A percentile compares a stretch with the other conserved stretches of the same genome.
Evolutionary conservation across 2,797 vertebrate species (phyloP).

Genomic region (Naso thynnoides): DNA sequence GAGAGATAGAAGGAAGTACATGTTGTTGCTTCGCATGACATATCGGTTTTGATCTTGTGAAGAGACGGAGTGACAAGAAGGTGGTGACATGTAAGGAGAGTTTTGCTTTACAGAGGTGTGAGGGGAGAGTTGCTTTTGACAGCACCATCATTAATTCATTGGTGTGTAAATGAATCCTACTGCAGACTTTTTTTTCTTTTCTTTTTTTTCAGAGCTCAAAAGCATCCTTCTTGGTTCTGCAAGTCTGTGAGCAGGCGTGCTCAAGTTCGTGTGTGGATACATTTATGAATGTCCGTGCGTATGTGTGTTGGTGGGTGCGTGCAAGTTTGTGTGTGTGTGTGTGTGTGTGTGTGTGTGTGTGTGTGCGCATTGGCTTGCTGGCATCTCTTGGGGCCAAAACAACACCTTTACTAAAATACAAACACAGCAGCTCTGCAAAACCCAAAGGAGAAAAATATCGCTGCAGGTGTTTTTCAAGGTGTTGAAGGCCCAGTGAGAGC

Average conservation of each 20-base stretch:
- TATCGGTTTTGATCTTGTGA: conserved; percentile 16
- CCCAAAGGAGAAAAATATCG: conserved; percentile 42
- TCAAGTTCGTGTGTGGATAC: neutral
- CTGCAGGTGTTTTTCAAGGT: conserved; percentile 63
- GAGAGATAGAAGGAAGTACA: conserved; percentile 20
- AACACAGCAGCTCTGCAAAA: conserved; percentile 60
- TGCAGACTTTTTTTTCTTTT: conserved; percentile 23
- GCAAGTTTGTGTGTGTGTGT: conserved; percentile 11
- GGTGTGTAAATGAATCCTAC: conserved; percentile 63
- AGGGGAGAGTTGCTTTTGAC: conserved; percentile 49
- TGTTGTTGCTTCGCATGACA: conserved; percentile 10
- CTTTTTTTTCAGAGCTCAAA: conserved; percentile 28
- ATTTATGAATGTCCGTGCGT: conserved; percentile 13
- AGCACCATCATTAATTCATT: conserved; percentile 73
- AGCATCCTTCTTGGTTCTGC: conserved; percentile 24
- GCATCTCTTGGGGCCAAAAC: conserved; percentile 63
- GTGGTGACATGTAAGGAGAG: conserved; percentile 22
- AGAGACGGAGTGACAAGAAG: conserved; percentile 28
- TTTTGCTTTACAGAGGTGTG: conserved; percentile 50
- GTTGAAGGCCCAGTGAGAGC: conserved; percentile 32
- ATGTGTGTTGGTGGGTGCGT: conserved; percentile 1
- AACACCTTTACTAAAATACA: conserved; percentile 62
- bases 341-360: conserved; percentile 14
- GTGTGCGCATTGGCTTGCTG: conserved; percentile 9
- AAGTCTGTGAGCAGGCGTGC: neutral